Evolutionary conservation across 2,888 invertebrate species (phyloP), one percentile per base, ranked within the genome.

Genomic region (Epinotia nisella): DNA sequence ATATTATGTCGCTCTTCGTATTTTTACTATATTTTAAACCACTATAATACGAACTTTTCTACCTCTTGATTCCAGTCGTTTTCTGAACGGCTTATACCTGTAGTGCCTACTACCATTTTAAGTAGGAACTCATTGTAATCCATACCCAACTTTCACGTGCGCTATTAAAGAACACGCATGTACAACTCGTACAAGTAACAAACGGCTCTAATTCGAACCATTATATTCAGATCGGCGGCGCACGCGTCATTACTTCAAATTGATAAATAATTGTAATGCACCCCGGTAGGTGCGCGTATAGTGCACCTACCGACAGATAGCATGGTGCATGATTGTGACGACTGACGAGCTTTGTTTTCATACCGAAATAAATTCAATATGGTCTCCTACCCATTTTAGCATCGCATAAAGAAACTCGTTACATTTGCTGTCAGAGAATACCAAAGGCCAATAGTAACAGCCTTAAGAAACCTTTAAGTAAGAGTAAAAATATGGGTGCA

Each of bases 231-330:
- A 73, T 76, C 78, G 78, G 83, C 84, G 82, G 80, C 80, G 79
- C 80, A 80, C 77, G 81, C 82, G 85, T 84, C 84, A 89, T 90
- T 88, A 89, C 79, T 73, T 80, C 80, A 89, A 88, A 91, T 90
- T 90, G 91, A 88, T 90, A 90, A 88, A 91, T 91, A 90, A 91
- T 91, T 90, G 86, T 82, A 79, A 81, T 83, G 81, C 80, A 83
- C 82, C 86, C 82, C 80, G 71, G 65, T 74, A 66, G 62, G 70
- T 60, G 71, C 59, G 39, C 39, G 21, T 56, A 56, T 41, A 55
- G n/a, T 53, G 19, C 51, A 17, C 13, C 64, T 56, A n/a, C n/a
- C n/a, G n/a, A 56, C 10, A 17, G 51, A 19, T 65, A 15, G 55
- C 19, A 39, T 65, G 55, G 15, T 61, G 15, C 53, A 19, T 55